Conservation (phyloP, 37 sponge, comb jelly and placozoan genomes). For the Axinella damicornis region DNA sequence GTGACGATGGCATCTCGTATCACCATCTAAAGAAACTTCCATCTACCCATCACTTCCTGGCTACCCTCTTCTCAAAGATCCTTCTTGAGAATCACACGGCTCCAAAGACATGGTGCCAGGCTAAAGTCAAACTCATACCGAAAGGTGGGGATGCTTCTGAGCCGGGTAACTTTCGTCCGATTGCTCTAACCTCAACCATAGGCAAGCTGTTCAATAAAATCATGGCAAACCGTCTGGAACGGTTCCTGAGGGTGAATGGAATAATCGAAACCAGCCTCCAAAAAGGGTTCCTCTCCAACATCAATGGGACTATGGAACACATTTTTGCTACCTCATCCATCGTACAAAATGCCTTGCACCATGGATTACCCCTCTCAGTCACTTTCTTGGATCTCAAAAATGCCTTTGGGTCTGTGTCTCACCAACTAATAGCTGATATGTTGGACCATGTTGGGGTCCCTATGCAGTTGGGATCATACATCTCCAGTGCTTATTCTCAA, state of each 20-base stretch:
- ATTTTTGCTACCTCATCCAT: conserved; percentile 34
- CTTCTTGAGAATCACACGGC: background rate
- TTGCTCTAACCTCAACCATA: conserved; percentile 16
- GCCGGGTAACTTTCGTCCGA: conserved; percentile 30
- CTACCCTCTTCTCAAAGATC: conserved; percentile 61
- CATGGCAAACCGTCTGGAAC: conserved; percentile 28
- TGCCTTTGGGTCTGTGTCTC: conserved; percentile 54
- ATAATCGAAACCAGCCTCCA: background rate
- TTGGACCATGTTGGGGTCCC: conserved; percentile 12
- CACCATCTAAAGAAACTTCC: conserved; percentile 42
- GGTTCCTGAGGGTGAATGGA: conserved; percentile 8
- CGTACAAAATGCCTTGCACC: conserved; percentile 31
- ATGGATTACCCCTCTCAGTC: conserved; percentile 10
- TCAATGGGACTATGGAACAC: conserved; percentile 43
- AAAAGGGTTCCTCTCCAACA: conserved; percentile 1
- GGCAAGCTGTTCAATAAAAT: conserved; percentile 33
- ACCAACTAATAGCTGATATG: background rate
- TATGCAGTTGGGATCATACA: background rate
- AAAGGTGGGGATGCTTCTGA: background rate
- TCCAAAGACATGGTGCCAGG: conserved; percentile 29
- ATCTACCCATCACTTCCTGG: conserved; percentile 41
- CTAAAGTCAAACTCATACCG: conserved; percentile 3
- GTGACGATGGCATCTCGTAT: conserved; percentile 36
- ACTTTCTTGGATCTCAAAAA: conserved; percentile 46
- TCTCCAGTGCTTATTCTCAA: background rate